Conservation (phyloP, 2,888 invertebrate genomes). For the Beris chalybata region DNA sequence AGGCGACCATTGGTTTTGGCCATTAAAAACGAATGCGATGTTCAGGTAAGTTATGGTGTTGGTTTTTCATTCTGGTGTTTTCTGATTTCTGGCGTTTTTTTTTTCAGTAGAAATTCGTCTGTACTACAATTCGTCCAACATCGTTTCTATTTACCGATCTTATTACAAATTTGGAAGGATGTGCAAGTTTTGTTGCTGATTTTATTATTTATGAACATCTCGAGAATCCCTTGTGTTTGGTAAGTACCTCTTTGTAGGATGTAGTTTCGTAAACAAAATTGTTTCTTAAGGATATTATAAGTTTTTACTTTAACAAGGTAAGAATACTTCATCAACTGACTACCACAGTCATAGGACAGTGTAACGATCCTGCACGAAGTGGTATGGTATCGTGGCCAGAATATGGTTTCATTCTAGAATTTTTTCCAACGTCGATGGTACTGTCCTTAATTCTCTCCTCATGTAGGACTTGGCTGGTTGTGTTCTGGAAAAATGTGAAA, state of each 20-base stretch:
- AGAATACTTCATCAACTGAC: too few relatives aligned
- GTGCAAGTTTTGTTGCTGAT: slow-evolving; percentile 75
- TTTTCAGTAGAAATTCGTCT: slow-evolving; percentile 78
- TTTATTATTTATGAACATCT: slow-evolving; percentile 75
- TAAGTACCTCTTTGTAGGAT: slow-evolving; percentile 58
- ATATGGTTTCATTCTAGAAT: too few relatives aligned
- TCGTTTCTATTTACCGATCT: slow-evolving; percentile 71
- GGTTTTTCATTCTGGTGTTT: slow-evolving; percentile 43
- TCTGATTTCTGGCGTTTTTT: background rate
- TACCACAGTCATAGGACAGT: too few relatives aligned
- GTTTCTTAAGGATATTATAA: too few relatives aligned
- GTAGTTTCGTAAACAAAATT: too few relatives aligned
- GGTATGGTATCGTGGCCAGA: too few relatives aligned
- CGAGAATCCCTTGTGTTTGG: slow-evolving; percentile 65
- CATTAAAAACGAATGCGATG: slow-evolving; percentile 74
- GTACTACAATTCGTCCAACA: slow-evolving; percentile 79
- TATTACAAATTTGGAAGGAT: slow-evolving; percentile 65
- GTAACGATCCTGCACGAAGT: too few relatives aligned
- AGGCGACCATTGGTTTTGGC: slow-evolving; percentile 71
- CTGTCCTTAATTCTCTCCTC: too few relatives aligned
- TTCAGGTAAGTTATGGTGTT: slow-evolving; percentile 62
- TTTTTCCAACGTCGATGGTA: too few relatives aligned
- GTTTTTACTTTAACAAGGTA: too few relatives aligned
- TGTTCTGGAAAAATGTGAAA: too few relatives aligned
- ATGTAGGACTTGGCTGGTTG: too few relatives aligned